Base-by-base conservation (phyloP, 2,797 vertebrate species). In the Sylvilagus floridanus region DNA sequence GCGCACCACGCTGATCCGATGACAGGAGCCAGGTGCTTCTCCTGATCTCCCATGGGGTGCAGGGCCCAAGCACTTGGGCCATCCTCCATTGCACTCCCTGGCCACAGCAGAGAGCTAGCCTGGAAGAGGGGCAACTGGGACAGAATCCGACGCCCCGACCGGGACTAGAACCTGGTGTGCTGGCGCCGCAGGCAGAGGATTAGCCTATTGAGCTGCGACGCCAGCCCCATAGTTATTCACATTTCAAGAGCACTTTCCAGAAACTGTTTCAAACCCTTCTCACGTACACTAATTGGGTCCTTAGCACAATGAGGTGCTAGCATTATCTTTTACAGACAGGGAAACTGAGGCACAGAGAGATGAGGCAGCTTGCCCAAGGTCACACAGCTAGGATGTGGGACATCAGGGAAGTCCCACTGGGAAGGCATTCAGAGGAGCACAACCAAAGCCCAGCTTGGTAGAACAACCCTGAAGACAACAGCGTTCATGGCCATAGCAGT, bases 301-400 rank as follows among this genome's bases (percentile, higher is more conserved):
- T 75, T 90, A 92, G 84, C 12, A 60, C 11, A 69, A 12, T 54
- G 62, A 83, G 37, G 32, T 94, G 26, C 37, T 91, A 11, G 62
- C 52, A 50, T 54, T 81, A 28, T 68, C 0, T 72, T 72, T 92
- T 85, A 92, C 2, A 22, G 52, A 62, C 69, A 62, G 85, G 42
- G 78, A 87, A 60, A 90, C 75, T n/a, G 62, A 95, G 65, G 47
- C 63, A 47, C 7, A 77, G 72, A 76, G 17, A 68, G 9, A 8
- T 76, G 86, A 66, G 66, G 54, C 54, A 92, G 54, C 37, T 81
- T 92, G 63, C 21, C 62, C 66, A 54, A 92, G 14, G 52, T 84
- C 50, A 89, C 47, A 84, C 24, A 47, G 37, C 47, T 69, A 78
- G 86, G 54, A 84, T 68, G 57, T 50, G 14, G 26, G 66, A 72